Evolutionary conservation across 2,888 invertebrate genomes (phyloP).

Genomic region (Drosophila anomalipes): DNA sequence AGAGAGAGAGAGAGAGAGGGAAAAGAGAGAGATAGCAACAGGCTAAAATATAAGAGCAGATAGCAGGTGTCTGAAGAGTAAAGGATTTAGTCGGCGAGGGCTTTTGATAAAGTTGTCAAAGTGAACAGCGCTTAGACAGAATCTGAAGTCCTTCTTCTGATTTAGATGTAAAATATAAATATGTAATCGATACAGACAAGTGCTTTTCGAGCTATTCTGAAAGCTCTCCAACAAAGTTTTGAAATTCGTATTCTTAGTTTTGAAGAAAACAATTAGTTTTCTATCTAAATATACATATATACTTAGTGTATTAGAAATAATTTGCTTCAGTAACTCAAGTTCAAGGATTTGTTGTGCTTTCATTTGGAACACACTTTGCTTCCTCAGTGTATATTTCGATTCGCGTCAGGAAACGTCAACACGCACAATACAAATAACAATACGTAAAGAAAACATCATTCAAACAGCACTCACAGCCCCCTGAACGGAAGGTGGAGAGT

Average conservation of each 20-base stretch:
- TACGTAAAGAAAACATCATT: not conserved
- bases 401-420: not conserved
- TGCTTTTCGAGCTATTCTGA: not conserved
- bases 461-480: not conserved
- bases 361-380: not conserved
- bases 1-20: accelerated
- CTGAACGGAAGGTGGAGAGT: not conserved
- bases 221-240: not conserved
- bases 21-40: constrained; percentile 16
- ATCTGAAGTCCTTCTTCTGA: not conserved
- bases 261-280: not conserved
- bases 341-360: not conserved
- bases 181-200: not conserved
- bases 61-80: not conserved
- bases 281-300: not conserved
- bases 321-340: not conserved
- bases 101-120: constrained; percentile 22
- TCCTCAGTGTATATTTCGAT: not conserved
- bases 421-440: not conserved
- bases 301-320: not conserved
- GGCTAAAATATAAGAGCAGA: constrained; percentile 18
- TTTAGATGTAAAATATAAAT: not conserved
- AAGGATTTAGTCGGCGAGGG: constrained; percentile 22
- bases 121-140: not conserved
- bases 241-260: not conserved